These are phyloP conservation scores for Gouania willdenowi DNA, from an alignment of 2,797 vertebrate genomes.

Conservation along the genomic window DNA sequence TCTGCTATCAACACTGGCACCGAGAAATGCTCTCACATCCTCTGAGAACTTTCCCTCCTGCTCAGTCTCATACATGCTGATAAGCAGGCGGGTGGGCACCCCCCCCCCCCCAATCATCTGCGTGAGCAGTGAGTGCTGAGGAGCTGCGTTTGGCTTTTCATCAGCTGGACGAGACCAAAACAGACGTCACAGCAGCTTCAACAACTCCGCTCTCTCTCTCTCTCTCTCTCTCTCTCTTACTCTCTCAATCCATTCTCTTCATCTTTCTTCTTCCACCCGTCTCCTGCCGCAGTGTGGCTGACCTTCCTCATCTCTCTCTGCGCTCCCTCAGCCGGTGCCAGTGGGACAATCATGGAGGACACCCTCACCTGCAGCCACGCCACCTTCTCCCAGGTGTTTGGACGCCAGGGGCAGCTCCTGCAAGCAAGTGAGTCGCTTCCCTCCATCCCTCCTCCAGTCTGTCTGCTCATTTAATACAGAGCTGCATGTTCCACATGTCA, in stretches of 20 bases:
- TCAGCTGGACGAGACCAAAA: constrained; percentile 33
- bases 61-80: constrained; percentile 40
- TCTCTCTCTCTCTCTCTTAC: no score
- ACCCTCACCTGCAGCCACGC: constrained; percentile 77
- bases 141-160: constrained; percentile 40
- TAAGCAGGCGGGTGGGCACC: constrained; percentile 25
- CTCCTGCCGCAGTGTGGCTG: constrained; percentile 57
- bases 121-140: constrained; percentile 44
- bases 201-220: no score
- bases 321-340: constrained; percentile 21
- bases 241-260: no score
- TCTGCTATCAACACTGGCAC: constrained; percentile 34
- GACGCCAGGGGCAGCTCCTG: constrained; percentile 81
- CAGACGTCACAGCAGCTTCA: constrained; percentile 38
- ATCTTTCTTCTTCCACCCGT: constrained; percentile 1
- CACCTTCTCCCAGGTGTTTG: constrained; percentile 82
- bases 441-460: no score
- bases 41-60: constrained; percentile 51
- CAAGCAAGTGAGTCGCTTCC: constrained; percentile 77
- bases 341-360: constrained; percentile 73
- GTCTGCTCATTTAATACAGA: constrained; percentile 8
- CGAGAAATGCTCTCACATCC: constrained; percentile 29
- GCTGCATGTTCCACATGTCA: constrained; percentile 28
- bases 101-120: constrained; percentile 56
- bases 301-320: no score